A percentile compares a stretch with the other conserved stretches of the same genome.
Evolutionary conservation across 37 sponge, comb jelly and placozoan species (phyloP).

Genomic region (Halichondria panicea): DNA sequence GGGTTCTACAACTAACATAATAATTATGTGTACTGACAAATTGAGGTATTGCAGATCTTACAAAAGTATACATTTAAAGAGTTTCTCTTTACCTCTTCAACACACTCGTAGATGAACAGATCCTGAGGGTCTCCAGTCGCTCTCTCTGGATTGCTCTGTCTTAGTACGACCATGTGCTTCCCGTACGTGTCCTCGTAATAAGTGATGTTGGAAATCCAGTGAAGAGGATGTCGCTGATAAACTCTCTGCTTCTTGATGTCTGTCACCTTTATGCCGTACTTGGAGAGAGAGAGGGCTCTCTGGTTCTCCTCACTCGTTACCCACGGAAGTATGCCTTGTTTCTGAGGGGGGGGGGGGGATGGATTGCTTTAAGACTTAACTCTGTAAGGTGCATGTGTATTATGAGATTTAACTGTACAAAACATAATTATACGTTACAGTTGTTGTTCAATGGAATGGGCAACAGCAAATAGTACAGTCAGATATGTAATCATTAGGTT

Average conservation of each 20-base stretch:
- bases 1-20: no score
- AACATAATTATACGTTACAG: no score
- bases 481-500: neutral
- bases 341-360: constrained; percentile 14
- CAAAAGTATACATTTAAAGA: neutral
- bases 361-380: no score
- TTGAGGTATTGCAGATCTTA: neutral
- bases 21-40: neutral
- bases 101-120: constrained; percentile 68
- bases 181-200: constrained; percentile 75
- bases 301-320: constrained; percentile 29
- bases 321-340: constrained; percentile 78
- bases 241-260: constrained; percentile 63
- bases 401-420: no score
- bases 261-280: constrained; percentile 78
- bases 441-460: no score
- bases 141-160: constrained; percentile 7
- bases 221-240: constrained; percentile 73
- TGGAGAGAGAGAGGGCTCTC: constrained; percentile 59
- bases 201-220: constrained; percentile 64
- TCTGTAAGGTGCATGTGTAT: no score
- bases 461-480: no score
- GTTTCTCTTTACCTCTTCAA: constrained; percentile 47
- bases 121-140: constrained; percentile 35
- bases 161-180: constrained; percentile 65